phyloP scores from a whole-genome alignment of 2,888 invertebrate species.

The Ryuthela nishihirai region DNA sequence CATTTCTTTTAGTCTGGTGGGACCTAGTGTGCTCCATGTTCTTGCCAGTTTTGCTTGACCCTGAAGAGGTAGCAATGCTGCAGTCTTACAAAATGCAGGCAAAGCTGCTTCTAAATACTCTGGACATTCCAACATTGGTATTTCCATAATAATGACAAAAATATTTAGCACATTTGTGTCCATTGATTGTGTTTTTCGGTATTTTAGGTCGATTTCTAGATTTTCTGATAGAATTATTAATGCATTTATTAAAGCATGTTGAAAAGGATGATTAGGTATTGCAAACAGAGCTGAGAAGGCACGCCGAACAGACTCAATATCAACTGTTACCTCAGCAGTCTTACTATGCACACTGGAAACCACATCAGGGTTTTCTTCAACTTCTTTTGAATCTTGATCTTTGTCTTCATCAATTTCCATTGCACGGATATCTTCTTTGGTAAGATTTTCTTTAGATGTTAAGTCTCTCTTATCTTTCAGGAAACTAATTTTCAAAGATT shows the following conservation, averaged over 20 bases:
- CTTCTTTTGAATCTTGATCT: constrained; percentile 66
- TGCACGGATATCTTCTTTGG: constrained; percentile 68
- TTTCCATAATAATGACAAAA: constrained; percentile 72
- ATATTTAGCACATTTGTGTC: constrained; percentile 58
- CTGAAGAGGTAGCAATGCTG: constrained; percentile 64
- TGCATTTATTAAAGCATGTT: constrained; percentile 69
- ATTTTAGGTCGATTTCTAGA: constrained; percentile 66
- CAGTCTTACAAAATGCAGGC: constrained; percentile 66
- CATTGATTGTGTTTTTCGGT: constrained; percentile 52
- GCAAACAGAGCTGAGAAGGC: constrained; percentile 60
- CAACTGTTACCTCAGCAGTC: constrained; percentile 45
- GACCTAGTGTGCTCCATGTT: constrained; percentile 69
- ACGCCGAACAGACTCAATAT: constrained; percentile 60
- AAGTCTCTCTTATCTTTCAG: constrained; percentile 48
- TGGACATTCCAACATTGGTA: constrained; percentile 59
- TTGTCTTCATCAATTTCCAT: constrained; percentile 79
- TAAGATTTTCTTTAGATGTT: constrained; percentile 45
- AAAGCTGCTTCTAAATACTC: constrained; percentile 72
- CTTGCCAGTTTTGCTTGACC: constrained; percentile 76
- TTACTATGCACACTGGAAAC: constrained; percentile 14
- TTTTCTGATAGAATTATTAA: constrained; percentile 67
- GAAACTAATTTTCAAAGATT: constrained; percentile 71
- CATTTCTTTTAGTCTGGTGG: constrained; percentile 53
- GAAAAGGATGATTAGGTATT: constrained; percentile 54
- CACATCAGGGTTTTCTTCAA: not conserved